Conservation (phyloP, 2,113 vertebrate genomes). For the Ophthalmolycus amberensis region DNA sequence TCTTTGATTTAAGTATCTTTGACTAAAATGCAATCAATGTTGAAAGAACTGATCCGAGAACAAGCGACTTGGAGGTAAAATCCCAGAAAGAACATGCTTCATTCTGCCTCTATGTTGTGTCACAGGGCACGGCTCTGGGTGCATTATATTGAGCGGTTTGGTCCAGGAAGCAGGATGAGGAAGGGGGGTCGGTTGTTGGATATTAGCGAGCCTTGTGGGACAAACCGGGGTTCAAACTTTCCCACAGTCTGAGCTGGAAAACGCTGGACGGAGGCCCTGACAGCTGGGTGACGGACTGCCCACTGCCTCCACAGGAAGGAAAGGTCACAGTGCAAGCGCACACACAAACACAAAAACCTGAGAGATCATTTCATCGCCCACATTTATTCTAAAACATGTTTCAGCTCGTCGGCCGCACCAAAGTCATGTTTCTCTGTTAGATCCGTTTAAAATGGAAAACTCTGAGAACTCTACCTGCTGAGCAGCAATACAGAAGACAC, state of each 20-base stretch:
- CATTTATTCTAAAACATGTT: background rate
- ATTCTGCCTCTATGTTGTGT: slow-evolving; percentile 15
- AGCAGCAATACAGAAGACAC: background rate
- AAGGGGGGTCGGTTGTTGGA: slow-evolving; percentile 47
- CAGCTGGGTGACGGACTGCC: slow-evolving; percentile 74
- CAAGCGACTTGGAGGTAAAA: background rate
- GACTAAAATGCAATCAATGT: background rate
- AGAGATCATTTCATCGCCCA: background rate
- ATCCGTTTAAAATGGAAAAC: background rate
- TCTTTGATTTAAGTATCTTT: background rate
- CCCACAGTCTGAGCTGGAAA: slow-evolving; percentile 81
- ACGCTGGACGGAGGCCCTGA: slow-evolving; percentile 77
- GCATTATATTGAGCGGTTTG: slow-evolving; percentile 65
- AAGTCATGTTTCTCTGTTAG: background rate
- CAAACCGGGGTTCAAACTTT: slow-evolving; percentile 72
- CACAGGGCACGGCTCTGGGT: slow-evolving; percentile 10
- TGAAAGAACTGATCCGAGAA: background rate
- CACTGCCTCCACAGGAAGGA: slow-evolving; percentile 73
- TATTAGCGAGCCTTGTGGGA: slow-evolving; percentile 71
- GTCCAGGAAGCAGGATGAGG: slow-evolving; percentile 69
- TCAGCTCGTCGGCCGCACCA: fast-evolving
- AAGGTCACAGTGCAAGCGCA: slow-evolving; percentile 71
- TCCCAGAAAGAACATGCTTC: background rate
- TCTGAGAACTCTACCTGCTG: background rate
- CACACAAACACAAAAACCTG: slow-evolving; percentile 33